phyloP scores from a whole-genome alignment of 2,113 vertebrate species.

The Eurypyga helias region DNA sequence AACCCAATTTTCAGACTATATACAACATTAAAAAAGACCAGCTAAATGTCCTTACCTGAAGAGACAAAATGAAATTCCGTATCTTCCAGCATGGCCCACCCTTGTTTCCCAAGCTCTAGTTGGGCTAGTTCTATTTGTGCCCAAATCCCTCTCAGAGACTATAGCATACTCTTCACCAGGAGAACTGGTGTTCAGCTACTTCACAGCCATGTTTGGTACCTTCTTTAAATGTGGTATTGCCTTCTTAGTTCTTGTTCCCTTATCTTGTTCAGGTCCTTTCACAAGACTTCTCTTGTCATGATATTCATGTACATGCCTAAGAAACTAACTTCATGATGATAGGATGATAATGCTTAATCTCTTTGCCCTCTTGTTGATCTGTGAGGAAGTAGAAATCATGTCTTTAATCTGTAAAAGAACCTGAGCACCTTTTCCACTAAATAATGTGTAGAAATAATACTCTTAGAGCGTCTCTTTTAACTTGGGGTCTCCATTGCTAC shows the following conservation, averaged over 20 bases:
- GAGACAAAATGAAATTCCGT: neutral
- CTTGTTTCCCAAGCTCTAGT: neutral
- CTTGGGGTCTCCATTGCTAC: neutral
- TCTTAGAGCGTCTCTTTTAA: neutral
- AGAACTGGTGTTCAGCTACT: neutral
- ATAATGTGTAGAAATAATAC: neutral
- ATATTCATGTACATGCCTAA: neutral
- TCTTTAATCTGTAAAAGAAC: neutral
- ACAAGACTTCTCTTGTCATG: neutral
- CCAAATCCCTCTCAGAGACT: neutral
- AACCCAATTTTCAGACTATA: neutral
- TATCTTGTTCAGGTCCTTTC: neutral
- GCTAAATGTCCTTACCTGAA: neutral
- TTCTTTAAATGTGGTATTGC: neutral
- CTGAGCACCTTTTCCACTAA: neutral
- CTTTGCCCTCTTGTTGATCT: neutral
- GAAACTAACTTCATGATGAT: neutral
- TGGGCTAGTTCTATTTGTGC: neutral
- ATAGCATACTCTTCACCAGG: neutral
- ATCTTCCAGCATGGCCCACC: neutral
- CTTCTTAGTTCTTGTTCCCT: neutral
- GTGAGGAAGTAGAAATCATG: neutral
- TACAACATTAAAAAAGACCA: neutral
- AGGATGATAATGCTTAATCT: neutral
- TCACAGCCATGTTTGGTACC: rapidly evolving